phyloP scores from a whole-genome alignment of 2,797 vertebrate genomes.

The Paedocypris micromegethes region DNA sequence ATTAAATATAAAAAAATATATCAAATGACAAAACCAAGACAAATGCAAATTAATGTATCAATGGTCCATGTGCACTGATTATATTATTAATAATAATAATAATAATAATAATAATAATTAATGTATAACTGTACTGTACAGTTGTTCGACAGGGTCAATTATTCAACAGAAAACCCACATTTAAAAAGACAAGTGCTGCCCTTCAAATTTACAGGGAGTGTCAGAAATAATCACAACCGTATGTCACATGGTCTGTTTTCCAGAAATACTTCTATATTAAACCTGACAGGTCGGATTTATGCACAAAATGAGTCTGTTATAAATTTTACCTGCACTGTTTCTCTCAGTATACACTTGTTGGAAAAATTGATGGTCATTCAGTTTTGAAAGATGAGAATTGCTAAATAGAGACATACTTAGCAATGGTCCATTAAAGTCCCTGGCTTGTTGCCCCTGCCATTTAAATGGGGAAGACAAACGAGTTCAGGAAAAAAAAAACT shows the following conservation, averaged over 20 bases:
- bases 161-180: not conserved
- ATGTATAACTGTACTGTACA: too few species aligned
- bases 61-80: too few species aligned
- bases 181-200: not conserved
- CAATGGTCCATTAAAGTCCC: slow-evolving; percentile 13
- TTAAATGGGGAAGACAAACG: slow-evolving; percentile 34
- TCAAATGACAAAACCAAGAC: too few species aligned
- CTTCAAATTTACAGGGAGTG: not conserved
- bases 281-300: not conserved
- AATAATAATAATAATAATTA: too few species aligned
- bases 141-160: too few species aligned
- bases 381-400: slow-evolving; percentile 15
- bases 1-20: too few species aligned
- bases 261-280: not conserved
- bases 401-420: slow-evolving; percentile 12
- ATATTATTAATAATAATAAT: too few species aligned
- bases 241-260: not conserved
- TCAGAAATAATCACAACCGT: not conserved
- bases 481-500: not conserved
- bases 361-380: slow-evolving; percentile 5
- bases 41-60: too few species aligned
- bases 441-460: slow-evolving; percentile 33
- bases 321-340: not conserved
- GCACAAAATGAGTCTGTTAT: not conserved
- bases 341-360: not conserved